Evolutionary conservation across 2,113 vertebrate species (phyloP).

Genomic region (Ibidorhyncha struthersii): DNA sequence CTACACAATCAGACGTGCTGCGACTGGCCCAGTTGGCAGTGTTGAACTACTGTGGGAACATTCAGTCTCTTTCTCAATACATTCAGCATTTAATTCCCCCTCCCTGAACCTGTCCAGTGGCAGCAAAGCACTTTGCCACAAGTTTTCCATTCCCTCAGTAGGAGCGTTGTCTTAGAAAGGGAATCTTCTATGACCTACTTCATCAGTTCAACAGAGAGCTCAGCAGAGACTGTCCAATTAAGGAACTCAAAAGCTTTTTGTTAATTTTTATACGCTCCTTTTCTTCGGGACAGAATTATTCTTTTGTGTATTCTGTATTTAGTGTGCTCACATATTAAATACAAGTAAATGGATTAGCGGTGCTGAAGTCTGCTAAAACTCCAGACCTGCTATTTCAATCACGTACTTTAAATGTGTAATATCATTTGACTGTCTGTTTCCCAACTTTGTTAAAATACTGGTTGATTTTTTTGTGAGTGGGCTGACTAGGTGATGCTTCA

Average conservation of each 20-base stretch:
- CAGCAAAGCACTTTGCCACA: background rate
- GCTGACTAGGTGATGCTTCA: background rate
- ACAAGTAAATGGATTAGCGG: background rate
- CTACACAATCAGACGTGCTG: background rate
- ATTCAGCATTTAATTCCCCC: background rate
- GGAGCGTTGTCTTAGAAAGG: background rate
- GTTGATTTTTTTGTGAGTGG: background rate
- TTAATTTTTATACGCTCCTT: background rate
- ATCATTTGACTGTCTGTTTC: background rate
- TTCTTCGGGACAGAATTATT: background rate
- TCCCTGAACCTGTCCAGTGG: background rate
- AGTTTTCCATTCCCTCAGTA: background rate
- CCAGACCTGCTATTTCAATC: background rate
- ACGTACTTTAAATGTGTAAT: background rate
- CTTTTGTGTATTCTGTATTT: background rate
- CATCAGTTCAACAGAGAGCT: background rate
- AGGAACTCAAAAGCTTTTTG: background rate
- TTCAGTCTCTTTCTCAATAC: background rate
- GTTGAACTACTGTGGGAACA: fast-evolving
- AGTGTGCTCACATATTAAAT: background rate
- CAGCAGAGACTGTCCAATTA: background rate
- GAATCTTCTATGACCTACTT: background rate
- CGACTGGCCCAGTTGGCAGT: background rate
- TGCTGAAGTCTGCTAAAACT: background rate
- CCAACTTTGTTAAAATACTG: background rate